Base-by-base conservation (phyloP, 2,888 invertebrate species). In the Gymnocheta viridis region DNA sequence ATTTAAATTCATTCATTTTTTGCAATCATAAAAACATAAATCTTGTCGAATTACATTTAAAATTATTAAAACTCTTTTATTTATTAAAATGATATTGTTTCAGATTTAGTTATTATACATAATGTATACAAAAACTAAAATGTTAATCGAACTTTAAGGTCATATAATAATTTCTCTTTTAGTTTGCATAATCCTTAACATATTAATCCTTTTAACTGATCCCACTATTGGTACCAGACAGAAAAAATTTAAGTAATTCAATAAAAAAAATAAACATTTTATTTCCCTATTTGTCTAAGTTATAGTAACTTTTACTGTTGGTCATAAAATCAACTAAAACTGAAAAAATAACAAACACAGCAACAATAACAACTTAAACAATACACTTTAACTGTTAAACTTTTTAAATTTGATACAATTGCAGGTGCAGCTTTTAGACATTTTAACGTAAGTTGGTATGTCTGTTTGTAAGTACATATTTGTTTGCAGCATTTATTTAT, bases 381-480 rank as follows among this genome's bases (percentile, higher is more conserved):
- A 80, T 83, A 72, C 72, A 83, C 80, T 77, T 81, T 76, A 83
- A 83, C 80, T 72, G 83, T 83, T 83, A 80, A 83, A 83, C 83
- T 80, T 83, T 83, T 83, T 72, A 83, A 80, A 72, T 66, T 80
- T 83, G 80, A 83, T 83, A 80, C 83, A 80, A 83, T 83, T 83
- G 83, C 83, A 83, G 83, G 83, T 83, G 83, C 83, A 83, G 83
- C 80, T 72, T 80, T 80, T 67, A 83, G 83, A 83, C 80, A 80
- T 80, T 83, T 80, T 51, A 70, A 41, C 56, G 32, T 54, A 12
- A 58, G 27, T 64, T 29, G 14, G 17, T 56, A n/a, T n/a, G 22
- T 54, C 41, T 32, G 44, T 64, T 19, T 66, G 12, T 35, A 35
- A 35, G 9, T 49, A 27, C 2, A 38, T 58, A 32, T 35, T 22